A percentile compares a stretch with the other conserved stretches of the same genome.
phyloP scores from a whole-genome alignment of 2,797 vertebrate species.

The Valencia hispanica region DNA sequence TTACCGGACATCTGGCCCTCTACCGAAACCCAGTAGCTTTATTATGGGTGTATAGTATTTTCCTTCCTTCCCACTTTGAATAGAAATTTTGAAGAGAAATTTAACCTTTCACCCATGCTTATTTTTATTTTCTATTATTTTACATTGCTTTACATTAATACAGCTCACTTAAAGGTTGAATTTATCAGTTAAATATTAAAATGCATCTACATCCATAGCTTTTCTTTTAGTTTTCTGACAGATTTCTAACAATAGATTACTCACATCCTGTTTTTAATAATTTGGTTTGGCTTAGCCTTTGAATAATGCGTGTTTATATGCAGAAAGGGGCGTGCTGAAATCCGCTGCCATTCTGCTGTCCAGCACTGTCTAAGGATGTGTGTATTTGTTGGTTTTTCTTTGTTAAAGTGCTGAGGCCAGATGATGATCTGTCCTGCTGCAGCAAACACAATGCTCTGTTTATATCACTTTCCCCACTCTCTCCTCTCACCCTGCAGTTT shows the following conservation, averaged over 20 bases:
- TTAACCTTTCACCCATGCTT: neutral
- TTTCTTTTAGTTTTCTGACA: neutral
- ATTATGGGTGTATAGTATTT: neutral
- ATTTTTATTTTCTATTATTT: conserved; percentile 25
- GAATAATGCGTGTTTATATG: conserved; percentile 4
- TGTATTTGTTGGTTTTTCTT: conserved; percentile 32
- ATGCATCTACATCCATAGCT: neutral
- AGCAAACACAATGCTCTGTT: conserved; percentile 12
- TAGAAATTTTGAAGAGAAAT: neutral
- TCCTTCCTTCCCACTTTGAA: conserved; percentile 7
- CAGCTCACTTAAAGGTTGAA: neutral
- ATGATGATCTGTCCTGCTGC: conserved; percentile 17
- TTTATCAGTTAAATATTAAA: neutral
- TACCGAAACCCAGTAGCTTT: conserved; percentile 21
- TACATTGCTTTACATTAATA: conserved; percentile 1
- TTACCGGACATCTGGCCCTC: conserved; percentile 50
- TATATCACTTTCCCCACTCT: neutral
- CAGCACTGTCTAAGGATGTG: conserved; percentile 17
- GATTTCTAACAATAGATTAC: neutral
- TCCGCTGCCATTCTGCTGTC: conserved; percentile 11
- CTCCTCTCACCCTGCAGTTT: conserved; percentile 76
- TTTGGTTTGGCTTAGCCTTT: neutral
- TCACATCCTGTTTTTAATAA: neutral
- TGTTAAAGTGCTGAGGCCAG: conserved; percentile 1
- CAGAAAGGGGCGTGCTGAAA: neutral